These are phyloP conservation scores for Bimastos eiseni DNA, from an alignment of 2,888 invertebrate genomes.

Conservation along the genomic window DNA sequence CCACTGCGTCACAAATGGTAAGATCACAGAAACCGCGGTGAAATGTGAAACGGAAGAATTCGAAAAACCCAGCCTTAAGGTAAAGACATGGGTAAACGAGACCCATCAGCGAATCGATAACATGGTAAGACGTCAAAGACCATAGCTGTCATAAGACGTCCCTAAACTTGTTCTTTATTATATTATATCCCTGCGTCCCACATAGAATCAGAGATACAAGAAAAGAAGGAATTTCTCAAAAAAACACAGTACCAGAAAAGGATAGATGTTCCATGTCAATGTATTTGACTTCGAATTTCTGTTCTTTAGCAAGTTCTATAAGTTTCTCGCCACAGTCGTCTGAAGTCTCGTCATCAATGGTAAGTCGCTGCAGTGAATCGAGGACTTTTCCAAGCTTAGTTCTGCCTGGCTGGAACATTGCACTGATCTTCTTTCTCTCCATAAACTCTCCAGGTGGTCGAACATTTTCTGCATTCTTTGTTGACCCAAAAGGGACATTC, in stretches of 20 bases:
- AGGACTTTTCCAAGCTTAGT: conserved; percentile 68
- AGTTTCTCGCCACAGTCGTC: conserved; percentile 84
- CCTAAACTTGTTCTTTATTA: no score
- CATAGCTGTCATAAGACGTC: no score
- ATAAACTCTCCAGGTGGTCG: conserved; percentile 75
- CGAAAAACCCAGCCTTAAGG: no score
- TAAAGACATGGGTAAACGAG: no score
- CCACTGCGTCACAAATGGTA: no score
- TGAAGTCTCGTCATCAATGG: background rate
- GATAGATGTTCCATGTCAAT: conserved; percentile 91
- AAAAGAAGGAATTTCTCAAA: background rate
- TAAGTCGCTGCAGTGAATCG: conserved; percentile 17
- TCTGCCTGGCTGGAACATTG: conserved; percentile 82
- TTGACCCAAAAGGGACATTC: background rate
- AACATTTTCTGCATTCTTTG: conserved; percentile 63
- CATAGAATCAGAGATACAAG: no score
- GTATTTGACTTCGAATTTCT: conserved; percentile 89
- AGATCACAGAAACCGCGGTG: no score
- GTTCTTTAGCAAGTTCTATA: conserved; percentile 85
- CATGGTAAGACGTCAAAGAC: no score
- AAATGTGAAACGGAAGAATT: no score
- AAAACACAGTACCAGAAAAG: conserved; percentile 62
- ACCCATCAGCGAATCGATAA: no score
- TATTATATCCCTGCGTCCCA: no score
- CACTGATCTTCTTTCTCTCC: conserved; percentile 30